phyloP scores from a whole-genome alignment of 1,140 invertebrate species.

The Drosophila persimilis region DNA sequence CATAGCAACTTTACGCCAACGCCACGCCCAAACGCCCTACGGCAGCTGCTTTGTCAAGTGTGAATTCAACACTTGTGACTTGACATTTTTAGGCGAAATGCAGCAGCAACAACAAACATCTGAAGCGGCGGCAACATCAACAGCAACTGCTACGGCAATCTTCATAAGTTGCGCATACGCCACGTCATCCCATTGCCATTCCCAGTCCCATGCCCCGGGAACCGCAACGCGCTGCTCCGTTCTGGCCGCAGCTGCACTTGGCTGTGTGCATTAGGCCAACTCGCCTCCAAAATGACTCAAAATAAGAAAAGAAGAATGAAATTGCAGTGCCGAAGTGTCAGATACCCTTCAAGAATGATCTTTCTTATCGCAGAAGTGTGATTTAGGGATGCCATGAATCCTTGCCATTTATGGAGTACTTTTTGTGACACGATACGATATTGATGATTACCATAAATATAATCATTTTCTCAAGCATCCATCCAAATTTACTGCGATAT shows the following conservation, averaged over 20 bases:
- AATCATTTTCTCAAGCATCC: too few species aligned
- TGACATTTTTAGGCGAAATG: slow-evolving; percentile 78
- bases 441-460: too few species aligned
- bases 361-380: too few species aligned
- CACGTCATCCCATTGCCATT: slow-evolving; percentile 13
- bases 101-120: slow-evolving; percentile 21
- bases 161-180: slow-evolving; percentile 77
- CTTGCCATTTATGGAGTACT: too few species aligned
- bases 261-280: slow-evolving; percentile 65
- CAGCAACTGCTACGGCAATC: slow-evolving; percentile 60
- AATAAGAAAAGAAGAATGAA: slow-evolving; percentile 5
- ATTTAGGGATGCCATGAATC: too few species aligned
- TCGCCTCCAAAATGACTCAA: slow-evolving; percentile 52
- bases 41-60: slow-evolving; percentile 74
- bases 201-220: background rate
- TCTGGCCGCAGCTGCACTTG: slow-evolving; percentile 61
- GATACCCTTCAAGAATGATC: too few species aligned
- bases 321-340: too few species aligned
- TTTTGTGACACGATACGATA: too few species aligned
- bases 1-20: slow-evolving; percentile 31
- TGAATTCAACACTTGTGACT: slow-evolving; percentile 81
- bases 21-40: slow-evolving; percentile 40
- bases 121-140: slow-evolving; percentile 23
- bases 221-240: slow-evolving; percentile 23
- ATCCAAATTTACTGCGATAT: too few species aligned